Percentiles rank a stretch among this genome's conserved stretches.
Conservation (phyloP, 1,140 invertebrate genomes). For the Hycleus cichorii region DNA sequence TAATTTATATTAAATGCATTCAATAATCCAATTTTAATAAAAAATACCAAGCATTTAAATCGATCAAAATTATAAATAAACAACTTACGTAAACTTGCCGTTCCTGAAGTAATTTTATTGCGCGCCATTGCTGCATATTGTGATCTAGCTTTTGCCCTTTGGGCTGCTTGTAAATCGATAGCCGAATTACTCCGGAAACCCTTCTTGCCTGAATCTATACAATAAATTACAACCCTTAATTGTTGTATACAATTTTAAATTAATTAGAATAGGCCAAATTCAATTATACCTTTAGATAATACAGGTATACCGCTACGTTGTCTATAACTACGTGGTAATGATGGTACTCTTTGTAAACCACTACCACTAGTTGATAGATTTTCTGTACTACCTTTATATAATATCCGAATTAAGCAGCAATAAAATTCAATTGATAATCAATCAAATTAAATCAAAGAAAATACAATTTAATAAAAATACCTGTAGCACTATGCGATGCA, state of each 20-base stretch:
- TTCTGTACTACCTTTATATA: slow-evolving; percentile 47
- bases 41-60: not conserved
- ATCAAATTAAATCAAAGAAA: not conserved
- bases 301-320: slow-evolving; percentile 54
- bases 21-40: not conserved
- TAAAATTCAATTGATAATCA: not conserved
- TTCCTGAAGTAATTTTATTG: slow-evolving; percentile 61
- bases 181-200: slow-evolving; percentile 80
- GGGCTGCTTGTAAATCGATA: slow-evolving; percentile 83
- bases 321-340: slow-evolving; percentile 51
- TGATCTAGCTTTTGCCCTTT: slow-evolving; percentile 72
- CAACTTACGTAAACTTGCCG: slow-evolving; percentile 67
- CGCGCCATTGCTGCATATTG: slow-evolving; percentile 70
- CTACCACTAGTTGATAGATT: slow-evolving; percentile 43
- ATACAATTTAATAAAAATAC: slow-evolving; percentile 11
- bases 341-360: slow-evolving; percentile 50
- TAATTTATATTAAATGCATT: not conserved
- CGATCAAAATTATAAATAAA: not conserved
- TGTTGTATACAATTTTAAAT: too few species aligned
- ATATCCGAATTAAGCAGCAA: slow-evolving; percentile 22
- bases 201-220: slow-evolving; percentile 29
- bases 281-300: slow-evolving; percentile 37
- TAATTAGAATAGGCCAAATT: too few species aligned
- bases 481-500: slow-evolving; percentile 27
- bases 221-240: not conserved